phyloP scores from a whole-genome alignment of 2,797 vertebrate species.

The Philypnodon macrostomus region DNA sequence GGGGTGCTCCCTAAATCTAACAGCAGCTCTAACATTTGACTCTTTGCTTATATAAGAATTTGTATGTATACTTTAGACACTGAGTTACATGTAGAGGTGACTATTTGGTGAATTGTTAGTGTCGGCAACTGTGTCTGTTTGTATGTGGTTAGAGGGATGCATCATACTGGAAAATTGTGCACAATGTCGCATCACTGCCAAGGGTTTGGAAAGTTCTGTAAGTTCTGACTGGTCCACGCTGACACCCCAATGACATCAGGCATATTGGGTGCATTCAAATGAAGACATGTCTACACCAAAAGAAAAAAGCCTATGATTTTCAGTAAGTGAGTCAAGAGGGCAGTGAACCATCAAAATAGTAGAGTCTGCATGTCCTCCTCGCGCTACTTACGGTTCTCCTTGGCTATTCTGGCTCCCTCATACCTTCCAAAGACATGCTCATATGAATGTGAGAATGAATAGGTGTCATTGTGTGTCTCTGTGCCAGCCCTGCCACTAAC shows the following conservation, averaged over 20 bases:
- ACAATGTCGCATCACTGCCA: constrained; percentile 31
- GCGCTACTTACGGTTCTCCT: too few species aligned
- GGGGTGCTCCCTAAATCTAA: constrained; percentile 14
- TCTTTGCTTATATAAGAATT: constrained; percentile 14
- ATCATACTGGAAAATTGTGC: constrained; percentile 51
- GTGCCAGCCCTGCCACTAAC: too few species aligned
- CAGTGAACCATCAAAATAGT: too few species aligned
- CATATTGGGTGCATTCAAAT: constrained; percentile 20
- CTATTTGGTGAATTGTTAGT: not conserved
- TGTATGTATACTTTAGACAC: too few species aligned
- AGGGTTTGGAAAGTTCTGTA: constrained; percentile 43
- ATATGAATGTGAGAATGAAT: too few species aligned
- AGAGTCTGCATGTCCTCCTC: too few species aligned
- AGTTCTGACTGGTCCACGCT: constrained; percentile 43
- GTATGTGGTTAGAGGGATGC: constrained; percentile 14
- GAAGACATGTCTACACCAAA: too few species aligned
- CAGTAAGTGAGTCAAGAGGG: too few species aligned
- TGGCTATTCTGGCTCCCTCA: too few species aligned
- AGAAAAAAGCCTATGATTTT: not conserved
- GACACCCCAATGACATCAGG: constrained; percentile 60
- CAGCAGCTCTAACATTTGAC: not conserved
- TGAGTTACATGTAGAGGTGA: too few species aligned
- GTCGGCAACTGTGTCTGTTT: constrained; percentile 11
- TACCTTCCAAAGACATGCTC: too few species aligned
- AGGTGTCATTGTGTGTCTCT: too few species aligned